Base-by-base conservation (phyloP, 1,140 invertebrate genomes). In the Tachypleus tridentatus region DNA sequence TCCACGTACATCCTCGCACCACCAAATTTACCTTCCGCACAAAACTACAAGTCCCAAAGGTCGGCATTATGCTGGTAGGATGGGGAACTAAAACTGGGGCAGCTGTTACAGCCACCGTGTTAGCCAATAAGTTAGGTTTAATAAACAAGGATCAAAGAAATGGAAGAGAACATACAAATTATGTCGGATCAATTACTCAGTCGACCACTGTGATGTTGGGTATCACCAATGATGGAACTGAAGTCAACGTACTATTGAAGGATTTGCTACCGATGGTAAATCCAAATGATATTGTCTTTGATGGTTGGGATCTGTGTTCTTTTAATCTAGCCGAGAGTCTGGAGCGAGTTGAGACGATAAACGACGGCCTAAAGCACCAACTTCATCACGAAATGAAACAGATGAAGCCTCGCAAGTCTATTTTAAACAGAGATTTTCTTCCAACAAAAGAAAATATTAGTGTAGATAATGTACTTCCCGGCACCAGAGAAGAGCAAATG, bases 291-390 rank as follows among this genome's bases (percentile, higher is more conserved):
- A 82, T 97, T 59, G 80, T 87, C 54, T 79, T 97, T 64, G 93
- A 95, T 74, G 94, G 92, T 3, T 97, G 94, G 94, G 93, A 97
- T 75, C 97, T 97, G 69, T 95, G 89, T 29, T 79, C 81, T 0
- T 73, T 86, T 61, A 90, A 96, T 74, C 68, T 97, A 61, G 87
- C 85, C 0, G 87, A 92, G 69, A 85, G 91, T 0, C 91, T 93
- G 87, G 80, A 81, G 29, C 80, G 92, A 10, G 89, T 91, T 1
- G 80, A 85, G 74, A 83, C 83, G 0, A 70, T 82, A 8, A 80
- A 83, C 54, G 78, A 76, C 60, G 74, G 77, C 61, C 71, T 82
- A 3, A 80, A 82, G 70, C 52, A 64, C 9, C 73, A 77, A 52
- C 65, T 67, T 57, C 29, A 29, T 29, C 29, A 29, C 0, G 77